A percentile compares a stretch with the other conserved stretches of the same genome.
These are phyloP conservation scores for Sitta europaea DNA, from an alignment of 2,113 vertebrate genomes.

Conservation along the genomic window DNA sequence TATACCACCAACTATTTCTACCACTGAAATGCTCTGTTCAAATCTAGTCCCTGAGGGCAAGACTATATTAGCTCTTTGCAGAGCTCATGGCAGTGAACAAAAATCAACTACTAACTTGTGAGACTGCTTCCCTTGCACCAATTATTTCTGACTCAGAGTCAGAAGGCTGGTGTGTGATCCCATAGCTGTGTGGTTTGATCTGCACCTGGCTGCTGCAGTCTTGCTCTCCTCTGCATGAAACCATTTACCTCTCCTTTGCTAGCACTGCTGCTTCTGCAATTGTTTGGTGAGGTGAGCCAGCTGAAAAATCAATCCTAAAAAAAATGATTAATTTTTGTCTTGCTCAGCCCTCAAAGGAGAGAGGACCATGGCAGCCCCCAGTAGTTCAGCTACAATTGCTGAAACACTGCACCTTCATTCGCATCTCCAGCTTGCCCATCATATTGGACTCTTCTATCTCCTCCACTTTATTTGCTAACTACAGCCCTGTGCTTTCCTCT, in stretches of 20 bases:
- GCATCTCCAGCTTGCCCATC: neutral
- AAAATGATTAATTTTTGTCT: neutral
- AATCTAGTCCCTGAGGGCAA: neutral
- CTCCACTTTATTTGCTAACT: neutral
- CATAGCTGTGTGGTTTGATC: neutral
- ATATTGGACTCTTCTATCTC: neutral
- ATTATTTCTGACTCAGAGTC: neutral
- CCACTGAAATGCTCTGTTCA: neutral
- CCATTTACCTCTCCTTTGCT: neutral
- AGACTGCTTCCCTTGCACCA: neutral
- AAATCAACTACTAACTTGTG: neutral
- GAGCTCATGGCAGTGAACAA: neutral
- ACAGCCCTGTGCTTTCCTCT: neutral
- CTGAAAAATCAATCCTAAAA: neutral
- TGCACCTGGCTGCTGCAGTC: neutral
- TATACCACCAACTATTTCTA: neutral
- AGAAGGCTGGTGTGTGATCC: neutral
- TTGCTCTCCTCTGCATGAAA: neutral
- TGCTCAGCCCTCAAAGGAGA: neutral
- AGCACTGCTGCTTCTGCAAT: neutral
- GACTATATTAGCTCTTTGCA: neutral
- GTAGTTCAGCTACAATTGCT: neutral
- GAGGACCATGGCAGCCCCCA: neutral
- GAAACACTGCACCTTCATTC: neutral
- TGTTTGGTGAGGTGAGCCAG: neutral